A percentile compares a stretch with the other conserved stretches of the same genome.
phyloP scores from a whole-genome alignment of 2,113 vertebrate genomes.

The Lophochroa leadbeateri region DNA sequence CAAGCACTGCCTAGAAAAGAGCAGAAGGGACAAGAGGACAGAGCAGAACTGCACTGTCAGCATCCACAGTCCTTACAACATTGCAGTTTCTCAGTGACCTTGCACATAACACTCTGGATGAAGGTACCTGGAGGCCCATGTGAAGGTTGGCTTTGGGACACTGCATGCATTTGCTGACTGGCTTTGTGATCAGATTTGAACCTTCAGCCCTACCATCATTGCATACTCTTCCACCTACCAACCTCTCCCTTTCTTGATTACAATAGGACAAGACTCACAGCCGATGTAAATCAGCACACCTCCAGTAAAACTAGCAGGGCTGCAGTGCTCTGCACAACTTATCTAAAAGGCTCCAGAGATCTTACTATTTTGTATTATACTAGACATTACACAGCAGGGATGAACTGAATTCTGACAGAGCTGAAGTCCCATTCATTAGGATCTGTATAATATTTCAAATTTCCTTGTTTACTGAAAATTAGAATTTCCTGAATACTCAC shows the following conservation, averaged over 20 bases:
- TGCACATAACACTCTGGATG: accelerated
- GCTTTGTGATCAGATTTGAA: background rate
- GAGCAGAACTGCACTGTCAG: background rate
- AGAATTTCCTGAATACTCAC: background rate
- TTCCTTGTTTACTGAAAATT: background rate
- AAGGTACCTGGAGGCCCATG: background rate
- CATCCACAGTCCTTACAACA: background rate
- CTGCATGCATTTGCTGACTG: accelerated
- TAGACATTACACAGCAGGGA: background rate
- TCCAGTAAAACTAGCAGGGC: background rate
- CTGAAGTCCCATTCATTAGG: background rate
- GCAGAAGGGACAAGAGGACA: background rate
- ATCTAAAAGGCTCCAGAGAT: background rate
- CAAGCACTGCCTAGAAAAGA: accelerated
- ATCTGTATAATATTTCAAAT: background rate
- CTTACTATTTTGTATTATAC: background rate
- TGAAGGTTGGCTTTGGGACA: background rate
- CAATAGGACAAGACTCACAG: background rate
- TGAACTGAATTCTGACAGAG: background rate
- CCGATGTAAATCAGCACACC: background rate
- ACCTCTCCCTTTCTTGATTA: background rate
- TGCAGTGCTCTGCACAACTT: background rate
- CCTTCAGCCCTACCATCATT: accelerated
- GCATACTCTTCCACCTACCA: accelerated
- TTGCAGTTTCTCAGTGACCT: background rate